Conservation (phyloP, 2,797 vertebrate genomes). For the Bucorvus abyssinicus region DNA sequence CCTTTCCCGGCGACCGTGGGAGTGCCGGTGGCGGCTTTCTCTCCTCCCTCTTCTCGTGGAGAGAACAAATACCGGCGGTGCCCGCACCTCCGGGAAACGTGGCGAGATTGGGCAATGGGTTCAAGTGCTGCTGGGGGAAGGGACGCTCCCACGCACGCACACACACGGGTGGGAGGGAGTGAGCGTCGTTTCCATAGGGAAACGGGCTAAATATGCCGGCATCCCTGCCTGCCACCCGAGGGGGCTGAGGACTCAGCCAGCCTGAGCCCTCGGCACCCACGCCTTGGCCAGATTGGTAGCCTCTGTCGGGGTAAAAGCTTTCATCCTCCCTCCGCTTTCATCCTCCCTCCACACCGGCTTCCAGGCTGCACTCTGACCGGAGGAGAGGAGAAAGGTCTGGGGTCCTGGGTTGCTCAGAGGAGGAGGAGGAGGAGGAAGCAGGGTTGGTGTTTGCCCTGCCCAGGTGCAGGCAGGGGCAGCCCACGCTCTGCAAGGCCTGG, state of each 20-base stretch:
- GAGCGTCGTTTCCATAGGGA: background rate
- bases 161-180: background rate
- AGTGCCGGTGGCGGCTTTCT: background rate
- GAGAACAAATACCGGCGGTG: background rate
- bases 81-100: slow-evolving; percentile 26
- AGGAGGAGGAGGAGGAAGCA: background rate
- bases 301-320: background rate
- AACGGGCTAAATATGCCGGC: background rate
- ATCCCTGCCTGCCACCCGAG: background rate
- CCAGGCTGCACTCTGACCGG: background rate
- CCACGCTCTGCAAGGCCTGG: background rate
- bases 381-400: slow-evolving; percentile 41
- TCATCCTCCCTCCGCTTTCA: background rate
- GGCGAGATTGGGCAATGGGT: slow-evolving; percentile 57
- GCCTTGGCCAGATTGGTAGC: background rate
- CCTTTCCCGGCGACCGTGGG: background rate
- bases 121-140: slow-evolving; percentile 47
- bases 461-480: background rate
- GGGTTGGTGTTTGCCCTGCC: background rate
- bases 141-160: slow-evolving; percentile 40
- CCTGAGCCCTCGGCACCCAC: background rate
- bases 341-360: background rate
- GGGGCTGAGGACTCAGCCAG: background rate
- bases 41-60: background rate
- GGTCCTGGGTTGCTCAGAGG: background rate